Conservation (phyloP, 1,140 invertebrate genomes). For the Achatina immaculata region DNA sequence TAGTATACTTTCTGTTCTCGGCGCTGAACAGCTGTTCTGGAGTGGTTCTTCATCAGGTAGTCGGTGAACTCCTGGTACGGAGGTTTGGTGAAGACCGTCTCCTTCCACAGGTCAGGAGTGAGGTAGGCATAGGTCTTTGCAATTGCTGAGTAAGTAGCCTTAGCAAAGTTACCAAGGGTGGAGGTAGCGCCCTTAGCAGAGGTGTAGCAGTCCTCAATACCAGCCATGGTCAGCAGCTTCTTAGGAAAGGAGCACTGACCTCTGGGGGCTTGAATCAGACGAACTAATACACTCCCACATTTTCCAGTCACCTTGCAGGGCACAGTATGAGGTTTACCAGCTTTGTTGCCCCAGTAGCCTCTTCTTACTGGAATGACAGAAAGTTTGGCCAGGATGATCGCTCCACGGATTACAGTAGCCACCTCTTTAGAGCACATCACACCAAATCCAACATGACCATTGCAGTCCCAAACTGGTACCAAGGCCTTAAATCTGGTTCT, state of each 20-base stretch:
- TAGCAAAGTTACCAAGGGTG: constrained; percentile 94
- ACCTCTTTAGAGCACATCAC: no score
- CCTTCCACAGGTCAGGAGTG: constrained; percentile 97
- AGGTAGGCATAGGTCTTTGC: constrained; percentile 98
- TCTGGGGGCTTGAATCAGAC: constrained; percentile 97
- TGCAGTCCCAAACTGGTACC: constrained; percentile 96
- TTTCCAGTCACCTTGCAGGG: constrained; percentile 99
- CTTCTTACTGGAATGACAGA: constrained; percentile 97
- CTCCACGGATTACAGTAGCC: constrained; percentile 99
- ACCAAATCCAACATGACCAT: constrained; percentile 98
- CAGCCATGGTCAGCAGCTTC: constrained; percentile 98
- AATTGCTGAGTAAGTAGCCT: constrained; percentile 92
- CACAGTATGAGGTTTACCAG: constrained; percentile 98
- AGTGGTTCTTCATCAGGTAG: constrained; percentile 82
- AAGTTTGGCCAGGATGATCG: constrained; percentile 97
- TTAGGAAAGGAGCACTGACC: constrained; percentile 99
- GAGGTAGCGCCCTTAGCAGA: constrained; percentile 93
- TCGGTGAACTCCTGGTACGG: constrained; percentile 96
- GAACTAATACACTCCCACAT: constrained; percentile 96
- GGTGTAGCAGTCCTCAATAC: no score
- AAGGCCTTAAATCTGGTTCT: constrained; percentile 97
- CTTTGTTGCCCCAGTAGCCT: constrained; percentile 99
- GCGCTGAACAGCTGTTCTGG: constrained; percentile 71
- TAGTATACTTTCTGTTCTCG: constrained; percentile 72
- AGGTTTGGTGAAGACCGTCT: constrained; percentile 87